A percentile compares a stretch with the other conserved stretches of the same genome.
phyloP scores from a whole-genome alignment of 2,113 vertebrate genomes.

The Piprites chloris region DNA sequence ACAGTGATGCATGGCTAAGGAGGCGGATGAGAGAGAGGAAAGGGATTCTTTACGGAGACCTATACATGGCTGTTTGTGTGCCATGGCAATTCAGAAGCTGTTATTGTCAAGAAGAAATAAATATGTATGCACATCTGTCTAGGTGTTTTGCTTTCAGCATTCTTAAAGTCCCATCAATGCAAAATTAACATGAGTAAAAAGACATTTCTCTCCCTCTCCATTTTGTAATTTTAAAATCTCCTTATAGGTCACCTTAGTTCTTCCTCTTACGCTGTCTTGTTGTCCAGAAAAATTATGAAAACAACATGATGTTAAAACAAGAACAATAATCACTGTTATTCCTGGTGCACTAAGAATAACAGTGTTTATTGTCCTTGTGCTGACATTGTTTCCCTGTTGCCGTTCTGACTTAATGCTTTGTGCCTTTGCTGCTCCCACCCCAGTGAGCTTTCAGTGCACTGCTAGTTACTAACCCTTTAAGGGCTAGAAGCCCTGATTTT shows the following conservation, averaged over 20 bases:
- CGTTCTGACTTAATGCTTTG: conserved; percentile 56
- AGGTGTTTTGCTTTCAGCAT: conserved; percentile 3
- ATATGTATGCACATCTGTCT: conserved; percentile 23
- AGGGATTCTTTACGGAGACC: not conserved
- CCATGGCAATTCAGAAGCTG: not conserved
- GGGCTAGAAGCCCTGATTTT: not conserved
- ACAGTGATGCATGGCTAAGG: not conserved
- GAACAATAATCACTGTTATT: conserved; percentile 61
- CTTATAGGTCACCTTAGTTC: not conserved
- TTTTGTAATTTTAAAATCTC: conserved; percentile 15
- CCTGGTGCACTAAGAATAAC: conserved; percentile 53
- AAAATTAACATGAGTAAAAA: not conserved
- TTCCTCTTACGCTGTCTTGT: not conserved
- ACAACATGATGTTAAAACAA: conserved; percentile 37
- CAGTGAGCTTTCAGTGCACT: conserved; percentile 4
- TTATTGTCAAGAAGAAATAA: conserved; percentile 1
- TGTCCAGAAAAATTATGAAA: conserved; percentile 46
- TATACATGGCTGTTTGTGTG: not conserved
- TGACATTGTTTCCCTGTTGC: conserved; percentile 60
- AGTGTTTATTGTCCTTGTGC: conserved; percentile 60
- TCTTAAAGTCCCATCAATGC: not conserved
- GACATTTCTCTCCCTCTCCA: not conserved
- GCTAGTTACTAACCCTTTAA: conserved; percentile 53
- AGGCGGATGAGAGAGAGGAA: not conserved
- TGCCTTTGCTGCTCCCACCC: conserved; percentile 36